phyloP scores from a whole-genome alignment of 1,140 invertebrate genomes.

The Apis cerana region DNA sequence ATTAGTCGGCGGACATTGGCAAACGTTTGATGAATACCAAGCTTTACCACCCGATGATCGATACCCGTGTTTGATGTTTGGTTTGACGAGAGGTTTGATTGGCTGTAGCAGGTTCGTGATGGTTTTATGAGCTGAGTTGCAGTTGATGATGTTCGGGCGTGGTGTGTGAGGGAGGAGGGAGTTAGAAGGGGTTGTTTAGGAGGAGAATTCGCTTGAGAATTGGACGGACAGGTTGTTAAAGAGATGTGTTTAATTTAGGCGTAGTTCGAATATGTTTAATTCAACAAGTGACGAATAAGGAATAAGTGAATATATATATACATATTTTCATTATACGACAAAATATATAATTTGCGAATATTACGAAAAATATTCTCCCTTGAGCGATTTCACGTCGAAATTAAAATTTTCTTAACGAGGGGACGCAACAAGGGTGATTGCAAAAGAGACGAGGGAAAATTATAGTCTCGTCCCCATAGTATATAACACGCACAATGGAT shows the following conservation, averaged over 20 bases:
- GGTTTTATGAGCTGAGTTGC: background rate
- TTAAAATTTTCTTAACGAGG: background rate
- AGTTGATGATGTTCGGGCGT: background rate
- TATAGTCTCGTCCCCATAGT: slow-evolving; percentile 5
- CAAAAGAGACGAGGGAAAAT: slow-evolving; percentile 26
- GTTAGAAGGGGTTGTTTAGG: background rate
- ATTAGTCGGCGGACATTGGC: too few species aligned
- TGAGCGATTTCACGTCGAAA: background rate
- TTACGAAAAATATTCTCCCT: too few species aligned
- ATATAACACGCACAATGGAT: slow-evolving; percentile 35
- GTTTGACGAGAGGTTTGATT: background rate
- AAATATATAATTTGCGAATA: too few species aligned
- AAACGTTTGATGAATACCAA: too few species aligned
- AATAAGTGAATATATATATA: background rate
- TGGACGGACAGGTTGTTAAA: background rate
- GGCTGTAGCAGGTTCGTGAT: background rate
- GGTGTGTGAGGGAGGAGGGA: too few species aligned
- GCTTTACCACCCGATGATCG: background rate
- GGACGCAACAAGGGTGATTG: background rate
- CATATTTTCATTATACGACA: background rate
- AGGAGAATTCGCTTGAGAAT: background rate
- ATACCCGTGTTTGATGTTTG: background rate
- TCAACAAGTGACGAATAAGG: slow-evolving; percentile 12
- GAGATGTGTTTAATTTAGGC: background rate
- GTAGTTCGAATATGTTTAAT: background rate